Base-by-base conservation (phyloP, 2,113 vertebrate species). In the Heptranchias perlo region DNA sequence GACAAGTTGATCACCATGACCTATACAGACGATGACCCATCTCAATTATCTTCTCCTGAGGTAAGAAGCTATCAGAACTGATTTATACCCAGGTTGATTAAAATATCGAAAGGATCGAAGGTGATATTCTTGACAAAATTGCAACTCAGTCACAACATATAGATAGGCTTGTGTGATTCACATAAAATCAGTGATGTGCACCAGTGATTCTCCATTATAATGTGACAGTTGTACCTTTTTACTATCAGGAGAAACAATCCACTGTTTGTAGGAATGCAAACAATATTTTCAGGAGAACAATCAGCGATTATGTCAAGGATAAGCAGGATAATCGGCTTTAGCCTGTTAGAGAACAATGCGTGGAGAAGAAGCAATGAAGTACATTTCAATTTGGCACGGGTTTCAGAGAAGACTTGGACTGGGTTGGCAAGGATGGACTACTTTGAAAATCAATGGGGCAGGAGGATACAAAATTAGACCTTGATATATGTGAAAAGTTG, bases 21-120 rank as follows among this genome's bases (percentile, higher is more conserved):
- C 1, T 84, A 98, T 96, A 96, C 97, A 95, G 96, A 96, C 1
- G 0, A 28, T 7, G 97, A 96, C 10, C 92, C 97, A 0, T 96
- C 96, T 87, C 96, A 39, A 6, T 97, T 99, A 18, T 98, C 99
- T 25, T 99, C 98, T 96, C 98, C 98, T 95, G 98, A 99, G 97
- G 99, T 99, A 98, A 98, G 52, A 73, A 21, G 8, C 95, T 89
- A 35, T 28, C 94, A 49, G 47, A 58, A 54, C 25, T 35, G 39
- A 82, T 82, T 4, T 82, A 44, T 47, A 47, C 78, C 39, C 1
- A 6, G 73, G n/a, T 82, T 44, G 39, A 47, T 82, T 82, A 47
- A 82, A 21, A 82, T 82, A 82, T 82, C 21, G 78, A 47, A 82
- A 47, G 0, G 78, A 82, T 82, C 39, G 39, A 82, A 82, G 89